Percentiles rank a stretch among this genome's conserved stretches.
Evolutionary conservation across 1,140 invertebrate genomes (phyloP).

Genomic region (Penaeus indicus): DNA sequence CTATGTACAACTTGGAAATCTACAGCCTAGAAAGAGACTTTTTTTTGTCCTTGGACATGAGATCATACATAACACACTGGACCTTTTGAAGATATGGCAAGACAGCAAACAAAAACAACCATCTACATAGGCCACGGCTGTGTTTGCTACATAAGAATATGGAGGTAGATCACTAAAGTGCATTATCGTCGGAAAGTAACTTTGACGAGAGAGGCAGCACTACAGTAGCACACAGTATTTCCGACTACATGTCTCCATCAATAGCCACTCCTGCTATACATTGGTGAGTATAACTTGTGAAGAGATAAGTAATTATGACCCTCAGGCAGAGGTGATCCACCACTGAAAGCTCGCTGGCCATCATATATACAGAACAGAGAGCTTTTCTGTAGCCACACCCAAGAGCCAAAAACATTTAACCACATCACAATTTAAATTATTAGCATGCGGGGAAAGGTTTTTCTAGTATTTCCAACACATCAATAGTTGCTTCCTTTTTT

Average conservation of each 20-base stretch:
- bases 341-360: neutral
- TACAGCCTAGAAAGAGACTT: constrained; percentile 60
- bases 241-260: constrained; percentile 39
- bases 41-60: constrained; percentile 64
- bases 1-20: constrained; percentile 44
- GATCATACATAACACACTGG: constrained; percentile 60
- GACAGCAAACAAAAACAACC: constrained; percentile 64
- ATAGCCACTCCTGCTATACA: constrained; percentile 50
- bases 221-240: constrained; percentile 62
- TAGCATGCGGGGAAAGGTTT: constrained; percentile 36
- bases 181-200: constrained; percentile 63
- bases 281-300: constrained; percentile 31
- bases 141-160: constrained; percentile 63
- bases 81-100: constrained; percentile 63
- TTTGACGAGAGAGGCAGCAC: constrained; percentile 57
- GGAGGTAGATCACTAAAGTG: constrained; percentile 65
- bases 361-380: constrained; percentile 6
- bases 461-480: constrained; percentile 17
- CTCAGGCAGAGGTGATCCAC: constrained; percentile 40
- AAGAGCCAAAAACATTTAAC: constrained; percentile 21
- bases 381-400: constrained; percentile 4
- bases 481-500: neutral
- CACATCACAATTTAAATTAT: constrained; percentile 38
- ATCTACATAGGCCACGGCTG: constrained; percentile 63
- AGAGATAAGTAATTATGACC: constrained; percentile 35